Base-by-base conservation (phyloP, 2,113 vertebrate species). In the Pongo pygmaeus region DNA sequence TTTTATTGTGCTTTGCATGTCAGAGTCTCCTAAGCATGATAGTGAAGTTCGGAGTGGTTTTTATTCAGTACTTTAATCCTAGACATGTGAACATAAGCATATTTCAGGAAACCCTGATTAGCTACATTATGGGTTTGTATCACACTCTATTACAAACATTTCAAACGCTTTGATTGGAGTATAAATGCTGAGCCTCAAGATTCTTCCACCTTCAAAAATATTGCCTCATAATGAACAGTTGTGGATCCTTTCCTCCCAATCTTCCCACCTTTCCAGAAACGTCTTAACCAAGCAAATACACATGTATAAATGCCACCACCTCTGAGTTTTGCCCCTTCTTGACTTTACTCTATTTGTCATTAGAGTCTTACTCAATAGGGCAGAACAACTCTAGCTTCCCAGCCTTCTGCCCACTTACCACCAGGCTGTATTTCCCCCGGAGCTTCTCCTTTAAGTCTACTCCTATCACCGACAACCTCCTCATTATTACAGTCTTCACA, bases 61-160 rank as follows among this genome's bases (percentile, higher is more conserved):
- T 92, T 46, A 61, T 74, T 97, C 52, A 84, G 40, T 92, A 86
- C 91, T 94, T 94, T 97, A 93, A 96, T 84, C 38, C 46, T 59
- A 94, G 70, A 91, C 43, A 81, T 38, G 84, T 77, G 72, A 94
- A 91, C 55, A 70, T 78, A 91, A 94, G 57, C 55, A 64, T 85
- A 89, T 96, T 97, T 92, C 64, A 95, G 85, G 74, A 93, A 96
- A 96, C 38, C 87, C 35, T 96, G 74, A 95, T 90, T 89, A 89
- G 84, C 61, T 91, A 32, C 83, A 61, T 89, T 94, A 93, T 80
- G n/a, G 70, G 75, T 84, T 97, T 97, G 50, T 92, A 89, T 96
- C 25, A 87, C 35, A 91, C 79, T 48, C 87, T 84, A 35, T 94
- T 90, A 92, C 46, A 91, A 92, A 87, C 13, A 74, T 84, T 96